Conservation (phyloP, 1,140 invertebrate species). For the Onthophagus taurus region DNA sequence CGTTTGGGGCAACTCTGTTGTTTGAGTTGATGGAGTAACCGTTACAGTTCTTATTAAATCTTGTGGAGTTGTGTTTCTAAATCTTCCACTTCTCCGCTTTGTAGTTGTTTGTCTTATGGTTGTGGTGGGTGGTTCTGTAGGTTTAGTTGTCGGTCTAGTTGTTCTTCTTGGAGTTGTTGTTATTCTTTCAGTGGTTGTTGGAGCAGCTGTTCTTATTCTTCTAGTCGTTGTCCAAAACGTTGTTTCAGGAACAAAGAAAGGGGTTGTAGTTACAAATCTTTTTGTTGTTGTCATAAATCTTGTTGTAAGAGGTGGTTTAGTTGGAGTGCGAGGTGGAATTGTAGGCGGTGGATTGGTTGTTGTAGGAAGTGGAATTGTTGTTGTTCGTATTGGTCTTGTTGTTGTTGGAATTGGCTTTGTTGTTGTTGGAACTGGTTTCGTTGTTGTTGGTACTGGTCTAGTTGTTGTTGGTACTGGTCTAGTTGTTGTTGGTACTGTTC, state of each 20-base stretch:
- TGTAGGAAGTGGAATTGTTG: conserved; percentile 16
- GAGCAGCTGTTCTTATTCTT: neutral
- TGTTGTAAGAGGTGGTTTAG: conserved; percentile 17
- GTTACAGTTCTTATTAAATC: conserved; percentile 1
- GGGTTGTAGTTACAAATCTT: no score
- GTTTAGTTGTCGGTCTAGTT: conserved; percentile 10
- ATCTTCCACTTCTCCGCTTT: neutral
- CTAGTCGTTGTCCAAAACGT: no score
- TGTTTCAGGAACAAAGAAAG: no score
- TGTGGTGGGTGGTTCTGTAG: conserved; percentile 17
- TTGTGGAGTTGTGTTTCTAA: neutral
- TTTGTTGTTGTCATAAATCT: no score
- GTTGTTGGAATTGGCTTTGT: conserved; percentile 12
- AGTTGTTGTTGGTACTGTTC: conserved; percentile 3
- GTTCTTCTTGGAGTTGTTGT: conserved; percentile 10
- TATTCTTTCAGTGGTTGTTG: conserved; percentile 10
- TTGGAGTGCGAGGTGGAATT: conserved; percentile 10
- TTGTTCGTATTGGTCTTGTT: conserved; percentile 10
- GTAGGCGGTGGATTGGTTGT: conserved; percentile 11
- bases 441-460: conserved; percentile 10
- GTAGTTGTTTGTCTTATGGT: conserved; percentile 7
- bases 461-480: conserved; percentile 13
- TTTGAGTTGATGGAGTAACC: conserved; percentile 3
- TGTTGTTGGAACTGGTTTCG: neutral
- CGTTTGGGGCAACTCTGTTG: neutral